Evolutionary conservation across 1,140 invertebrate genomes (phyloP), one percentile per base, ranked within the genome.

Genomic region (Himalopsyche phryganea): DNA sequence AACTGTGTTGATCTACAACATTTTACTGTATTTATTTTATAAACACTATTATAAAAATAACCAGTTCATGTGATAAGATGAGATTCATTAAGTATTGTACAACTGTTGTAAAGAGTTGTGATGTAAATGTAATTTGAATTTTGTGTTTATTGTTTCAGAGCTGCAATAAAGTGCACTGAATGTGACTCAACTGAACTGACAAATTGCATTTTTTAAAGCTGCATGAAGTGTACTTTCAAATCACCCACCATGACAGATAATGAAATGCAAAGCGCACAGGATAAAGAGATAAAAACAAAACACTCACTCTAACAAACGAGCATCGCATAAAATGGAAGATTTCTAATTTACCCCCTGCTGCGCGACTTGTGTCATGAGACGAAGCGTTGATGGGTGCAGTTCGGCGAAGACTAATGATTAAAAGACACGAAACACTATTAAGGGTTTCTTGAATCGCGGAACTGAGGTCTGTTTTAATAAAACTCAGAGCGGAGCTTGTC

Each of bases 341-440:
- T 60, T 61, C 52, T 56, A 61, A 61, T 61, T 55, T 61, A 61
- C 52, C 59, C 47, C 52, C 59, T 32, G 46, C 6, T 42, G 36
- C 42, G 28, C 1, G 23, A 1, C 38, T 17, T 28, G 23, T 28
- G 23, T 28, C 23, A 9, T 28, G 23, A 40, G 38, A 13, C 28
- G 35, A 7, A n/a, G 38, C 18, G 50, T 17, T 18, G 50, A 45
- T 45, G 32, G 49, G 41, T 52, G 49, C 49, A 46, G 40, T 48
- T 42, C 49, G 23, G 15, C 10, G 23, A 42, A 56, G 52, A 61
- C 48, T 55, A 61, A 61, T 61, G 52, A 61, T 56, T 46, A 10
- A 42, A 45, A 33, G 51, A 50, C 59, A 61, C 59, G 59, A 41
- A 60, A 54, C 11, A 50, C 40, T 36, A 60, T 60, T 55, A 51